These are phyloP conservation scores for Tribolium freemani DNA, from an alignment of 2,888 invertebrate species.

Conservation along the genomic window DNA sequence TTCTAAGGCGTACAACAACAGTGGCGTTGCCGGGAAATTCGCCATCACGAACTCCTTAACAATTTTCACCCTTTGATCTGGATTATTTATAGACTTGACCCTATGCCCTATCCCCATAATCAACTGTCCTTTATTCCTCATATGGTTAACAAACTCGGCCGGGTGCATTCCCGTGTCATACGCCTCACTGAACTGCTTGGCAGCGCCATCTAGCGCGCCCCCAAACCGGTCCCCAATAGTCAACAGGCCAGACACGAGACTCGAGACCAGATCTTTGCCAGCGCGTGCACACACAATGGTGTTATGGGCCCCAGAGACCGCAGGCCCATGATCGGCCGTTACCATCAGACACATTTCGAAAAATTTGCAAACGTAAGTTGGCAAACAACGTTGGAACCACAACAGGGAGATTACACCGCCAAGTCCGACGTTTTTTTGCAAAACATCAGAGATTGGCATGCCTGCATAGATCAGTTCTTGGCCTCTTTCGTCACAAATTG, in stretches of 20 bases:
- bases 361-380: constrained; percentile 95
- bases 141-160: constrained; percentile 98
- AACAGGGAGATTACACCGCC: constrained; percentile 97
- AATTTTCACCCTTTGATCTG: constrained; percentile 97
- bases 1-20: constrained; percentile 96
- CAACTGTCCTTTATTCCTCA: constrained; percentile 95
- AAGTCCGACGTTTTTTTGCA: constrained; percentile 95
- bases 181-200: constrained; percentile 96
- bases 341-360: constrained; percentile 99
- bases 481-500: constrained; percentile 98
- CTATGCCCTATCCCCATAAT: constrained; percentile 99
- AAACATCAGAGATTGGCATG: constrained; percentile 83
- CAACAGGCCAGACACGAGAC: constrained; percentile 93
- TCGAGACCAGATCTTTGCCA: constrained; percentile 98
- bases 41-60: constrained; percentile 96
- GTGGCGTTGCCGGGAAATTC: constrained; percentile 93
- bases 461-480: constrained; percentile 98
- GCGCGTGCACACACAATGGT: constrained; percentile 98
- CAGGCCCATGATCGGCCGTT: constrained; percentile 98
- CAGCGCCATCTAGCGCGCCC: constrained; percentile 98
- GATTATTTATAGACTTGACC: constrained; percentile 95
- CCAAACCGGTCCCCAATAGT: constrained; percentile 99
- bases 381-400: constrained; percentile 98
- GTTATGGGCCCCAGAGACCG: constrained; percentile 98
- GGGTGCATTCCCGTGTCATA: constrained; percentile 93